These are phyloP conservation scores for Eutrigla gurnardus DNA, from an alignment of 2,797 vertebrate genomes.

Conservation along the genomic window DNA sequence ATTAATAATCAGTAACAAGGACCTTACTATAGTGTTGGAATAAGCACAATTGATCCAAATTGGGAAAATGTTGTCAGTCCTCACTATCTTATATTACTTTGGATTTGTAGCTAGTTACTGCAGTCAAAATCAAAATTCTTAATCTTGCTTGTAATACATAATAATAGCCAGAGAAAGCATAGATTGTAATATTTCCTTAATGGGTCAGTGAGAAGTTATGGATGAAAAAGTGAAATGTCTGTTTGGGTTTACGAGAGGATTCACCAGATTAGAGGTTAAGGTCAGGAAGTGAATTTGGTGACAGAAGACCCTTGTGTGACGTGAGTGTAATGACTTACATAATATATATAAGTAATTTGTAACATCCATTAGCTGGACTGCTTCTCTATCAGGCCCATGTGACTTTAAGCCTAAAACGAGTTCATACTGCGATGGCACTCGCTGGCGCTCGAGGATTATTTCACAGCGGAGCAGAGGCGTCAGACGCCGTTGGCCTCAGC, in stretches of 20 bases:
- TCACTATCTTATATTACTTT: neutral
- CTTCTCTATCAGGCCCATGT: neutral
- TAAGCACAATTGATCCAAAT: neutral
- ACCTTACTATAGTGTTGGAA: neutral
- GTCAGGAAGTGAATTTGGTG: neutral
- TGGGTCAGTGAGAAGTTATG: neutral
- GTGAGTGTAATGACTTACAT: neutral
- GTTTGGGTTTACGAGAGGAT: neutral
- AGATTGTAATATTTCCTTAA: neutral
- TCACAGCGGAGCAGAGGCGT: conserved; percentile 73
- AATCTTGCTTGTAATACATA: neutral
- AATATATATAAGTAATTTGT: too few relatives aligned
- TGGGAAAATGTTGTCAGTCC: neutral
- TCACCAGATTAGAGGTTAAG: neutral
- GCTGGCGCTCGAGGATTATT: conserved; percentile 57
- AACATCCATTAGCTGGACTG: conserved; percentile 26
- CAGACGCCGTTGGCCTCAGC: conserved; percentile 62
- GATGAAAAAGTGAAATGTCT: neutral
- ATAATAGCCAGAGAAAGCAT: neutral
- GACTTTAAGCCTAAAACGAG: conserved; percentile 39
- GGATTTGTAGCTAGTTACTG: neutral
- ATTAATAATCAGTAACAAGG: neutral
- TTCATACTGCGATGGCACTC: conserved; percentile 42
- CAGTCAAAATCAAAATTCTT: neutral
- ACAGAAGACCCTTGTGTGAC: neutral